These are phyloP conservation scores for Sminthopsis crassicaudata DNA, from an alignment of 2,113 vertebrate genomes.

Conservation along the genomic window DNA sequence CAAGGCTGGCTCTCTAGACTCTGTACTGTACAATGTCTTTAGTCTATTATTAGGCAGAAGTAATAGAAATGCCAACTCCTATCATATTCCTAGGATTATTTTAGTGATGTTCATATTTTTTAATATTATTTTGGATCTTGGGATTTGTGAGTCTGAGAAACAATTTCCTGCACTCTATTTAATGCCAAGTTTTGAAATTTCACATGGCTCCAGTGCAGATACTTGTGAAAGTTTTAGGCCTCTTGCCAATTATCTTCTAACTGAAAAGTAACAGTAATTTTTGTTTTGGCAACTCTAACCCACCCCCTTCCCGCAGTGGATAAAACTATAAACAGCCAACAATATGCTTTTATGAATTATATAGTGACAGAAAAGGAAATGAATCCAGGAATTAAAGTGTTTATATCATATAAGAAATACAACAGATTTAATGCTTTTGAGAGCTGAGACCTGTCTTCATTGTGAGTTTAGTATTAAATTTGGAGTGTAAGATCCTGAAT, in stretches of 20 bases:
- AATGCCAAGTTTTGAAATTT: conserved; percentile 10
- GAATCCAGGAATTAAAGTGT: conserved; percentile 20
- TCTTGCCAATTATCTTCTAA: conserved; percentile 26
- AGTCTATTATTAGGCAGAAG: background rate
- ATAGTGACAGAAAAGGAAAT: conserved; percentile 31
- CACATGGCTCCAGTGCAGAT: background rate
- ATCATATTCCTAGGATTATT: background rate
- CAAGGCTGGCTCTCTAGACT: background rate
- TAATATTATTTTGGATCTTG: conserved; percentile 47
- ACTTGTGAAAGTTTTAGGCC: conserved; percentile 29
- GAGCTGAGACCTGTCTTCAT: conserved; percentile 51
- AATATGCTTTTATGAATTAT: conserved; percentile 5
- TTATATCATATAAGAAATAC: conserved; percentile 39
- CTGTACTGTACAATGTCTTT: background rate
- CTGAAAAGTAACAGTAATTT: conserved; percentile 45
- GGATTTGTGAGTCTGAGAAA: conserved; percentile 41
- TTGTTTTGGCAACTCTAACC: background rate
- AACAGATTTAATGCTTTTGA: conserved; percentile 52
- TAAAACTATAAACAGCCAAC: background rate
- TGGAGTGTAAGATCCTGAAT: conserved; percentile 57
- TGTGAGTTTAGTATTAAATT: conserved; percentile 67
- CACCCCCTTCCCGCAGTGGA: background rate
- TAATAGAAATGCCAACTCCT: background rate
- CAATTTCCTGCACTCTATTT: conserved; percentile 6
- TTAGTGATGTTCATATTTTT: background rate